Conservation (phyloP, 2,797 vertebrate species). For the Leucoraja ocellata region DNA sequence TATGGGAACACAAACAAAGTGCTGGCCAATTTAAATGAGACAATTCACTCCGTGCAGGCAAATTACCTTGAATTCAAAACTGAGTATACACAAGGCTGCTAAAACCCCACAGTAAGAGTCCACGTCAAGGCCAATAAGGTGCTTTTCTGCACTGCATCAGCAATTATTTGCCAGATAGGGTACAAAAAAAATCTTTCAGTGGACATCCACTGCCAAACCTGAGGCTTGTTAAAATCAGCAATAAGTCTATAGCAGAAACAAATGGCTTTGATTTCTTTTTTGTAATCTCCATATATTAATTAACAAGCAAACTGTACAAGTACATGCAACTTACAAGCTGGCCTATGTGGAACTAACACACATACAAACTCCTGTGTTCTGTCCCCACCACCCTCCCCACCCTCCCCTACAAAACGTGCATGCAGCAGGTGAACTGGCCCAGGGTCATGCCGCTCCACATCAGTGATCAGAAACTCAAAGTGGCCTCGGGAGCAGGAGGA, state of each 20-base stretch:
- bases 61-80: slow-evolving; percentile 72
- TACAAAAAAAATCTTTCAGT: slow-evolving; percentile 69
- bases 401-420: slow-evolving; percentile 81
- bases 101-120: slow-evolving; percentile 73
- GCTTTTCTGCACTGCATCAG: slow-evolving; percentile 73
- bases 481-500: slow-evolving; percentile 63
- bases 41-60: slow-evolving; percentile 75
- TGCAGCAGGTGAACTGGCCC: slow-evolving; percentile 87
- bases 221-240: slow-evolving; percentile 70
- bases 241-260: slow-evolving; percentile 78
- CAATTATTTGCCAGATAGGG: slow-evolving; percentile 59
- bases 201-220: slow-evolving; percentile 83
- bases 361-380: slow-evolving; percentile 68
- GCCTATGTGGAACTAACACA: slow-evolving; percentile 94
- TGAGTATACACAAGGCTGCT: slow-evolving; percentile 67
- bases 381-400: slow-evolving; percentile 34
- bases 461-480: slow-evolving; percentile 67
- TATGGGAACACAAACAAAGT: slow-evolving; percentile 59
- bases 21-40: slow-evolving; percentile 71
- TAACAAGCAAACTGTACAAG: slow-evolving; percentile 98
- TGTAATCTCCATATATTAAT: slow-evolving; percentile 83
- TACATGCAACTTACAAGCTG: slow-evolving; percentile 99
- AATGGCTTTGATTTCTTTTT: slow-evolving; percentile 88
- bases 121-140: slow-evolving; percentile 76
- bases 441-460: slow-evolving; percentile 81